Evolutionary conservation across 2,113 vertebrate species (phyloP), one percentile per base, ranked within the genome.

Genomic region (Amblyopsis rosae): DNA sequence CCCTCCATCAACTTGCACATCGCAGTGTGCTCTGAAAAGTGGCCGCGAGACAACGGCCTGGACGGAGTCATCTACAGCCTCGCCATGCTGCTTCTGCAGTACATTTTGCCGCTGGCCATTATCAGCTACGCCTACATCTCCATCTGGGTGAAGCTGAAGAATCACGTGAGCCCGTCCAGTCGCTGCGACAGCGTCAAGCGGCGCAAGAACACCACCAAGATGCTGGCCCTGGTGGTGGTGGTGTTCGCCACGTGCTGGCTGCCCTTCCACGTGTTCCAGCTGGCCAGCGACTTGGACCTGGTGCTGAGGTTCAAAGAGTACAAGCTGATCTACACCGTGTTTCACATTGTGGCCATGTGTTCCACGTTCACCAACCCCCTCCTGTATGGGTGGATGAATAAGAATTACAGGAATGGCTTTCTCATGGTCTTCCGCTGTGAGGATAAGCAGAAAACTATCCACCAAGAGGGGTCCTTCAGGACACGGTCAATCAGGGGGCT

Each of bases 371-470:
- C 92, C 75, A 97, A 97, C 80, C 96, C 96, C 1, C 63, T 97
- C 26, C 93, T 97, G n/a, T 96, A 97, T 0, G 96, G 96, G 26
- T 97, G 95, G 95, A 97, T 97, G 96, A 97, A 96, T 88, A 96
- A 95, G 87, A 97, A 96, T 89, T 97, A 96, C 88, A 88, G 96
- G 71, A 96, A 96, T 0, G 95, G 95, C 51, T 97, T 97, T 86
- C 88, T 97, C 12, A 95, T 94, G 93, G 94, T 96, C 59, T 96
- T 96, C 82, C 94, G 92, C 53, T 97, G 96, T 17, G 92, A 95
- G 76, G 90, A 96, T 71, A 95, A 95, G 65, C 93, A 93, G 0
- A 94, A 96, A 12, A 89, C 85, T 65, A 92, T 95, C 76, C 93
- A 94, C 75, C 88, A 91, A 0, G 96, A 97, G 49, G 94, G 94